Base-by-base conservation (phyloP, 2,888 invertebrate species). In the Lamellibrachia satsuma region DNA sequence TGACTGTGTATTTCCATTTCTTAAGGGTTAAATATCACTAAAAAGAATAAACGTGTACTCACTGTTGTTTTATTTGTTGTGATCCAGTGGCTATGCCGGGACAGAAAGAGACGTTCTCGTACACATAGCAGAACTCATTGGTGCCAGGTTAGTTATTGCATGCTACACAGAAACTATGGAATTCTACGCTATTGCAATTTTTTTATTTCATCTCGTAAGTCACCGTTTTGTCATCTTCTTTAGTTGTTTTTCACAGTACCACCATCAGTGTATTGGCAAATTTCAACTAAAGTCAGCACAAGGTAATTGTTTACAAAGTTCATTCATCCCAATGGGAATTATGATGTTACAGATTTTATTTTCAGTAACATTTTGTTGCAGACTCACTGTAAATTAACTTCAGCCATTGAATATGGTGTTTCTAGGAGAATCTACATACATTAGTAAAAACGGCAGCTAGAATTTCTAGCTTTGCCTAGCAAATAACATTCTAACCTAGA, bases 61-160 rank as follows among this genome's bases (percentile, higher is more conserved):
- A 15, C 11, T 75, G 75, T 39, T 39, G 39, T 75, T 75, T 75
- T 75, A 22, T 60, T 60, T 90, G n/a, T 75, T 39, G 52, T 55
- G 93, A 94, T 94, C 52, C 95, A 96, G 96, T 95, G 97, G 98
- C 0, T 98, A 98, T 96, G 97, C 97, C 15, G 97, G 97, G 0
- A 97, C 97, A 9, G 98, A 98, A 96, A 97, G 98, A 52, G 97
- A 97, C 52, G 98, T 98, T 95, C 97, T 99, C 0, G 97, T 97
- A 93, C 97, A 97, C 75, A 96, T 98, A 90, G 98, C 98, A 1
- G 97, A 97, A 94, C 96, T 93, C 3, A 75, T 75, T 8, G 90
- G 92, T 39, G 93, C 93, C n/a, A 92, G 27, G 93, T 93, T 60
- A 92, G 91, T 60, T 6, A 22, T 2, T 6, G 22, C 75, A 75